A percentile compares a stretch with the other conserved stretches of the same genome.
phyloP scores from a whole-genome alignment of 92 coral and sea anemone genomes.

The Phymanthus crucifer region DNA sequence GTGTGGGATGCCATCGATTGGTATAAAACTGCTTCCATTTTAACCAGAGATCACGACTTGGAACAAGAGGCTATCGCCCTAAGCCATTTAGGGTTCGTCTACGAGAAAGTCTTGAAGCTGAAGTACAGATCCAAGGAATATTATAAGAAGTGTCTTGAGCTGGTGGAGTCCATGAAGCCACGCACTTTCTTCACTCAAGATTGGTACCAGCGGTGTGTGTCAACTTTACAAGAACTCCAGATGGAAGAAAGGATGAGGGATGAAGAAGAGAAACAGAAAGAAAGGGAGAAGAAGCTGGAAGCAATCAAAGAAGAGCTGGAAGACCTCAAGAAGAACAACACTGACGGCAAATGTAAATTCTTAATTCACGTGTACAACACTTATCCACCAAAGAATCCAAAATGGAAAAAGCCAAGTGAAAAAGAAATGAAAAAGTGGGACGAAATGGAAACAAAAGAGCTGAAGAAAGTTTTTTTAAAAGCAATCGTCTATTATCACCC shows the following conservation, averaged over 20 bases:
- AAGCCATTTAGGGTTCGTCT: constrained; percentile 74
- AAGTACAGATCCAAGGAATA: constrained; percentile 71
- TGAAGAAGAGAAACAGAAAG: constrained; percentile 46
- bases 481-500: constrained; percentile 76
- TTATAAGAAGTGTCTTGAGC: constrained; percentile 71
- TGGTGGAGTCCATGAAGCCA: constrained; percentile 89
- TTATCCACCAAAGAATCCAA: constrained; percentile 64
- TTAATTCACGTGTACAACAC: constrained; percentile 57
- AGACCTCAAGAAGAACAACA: constrained; percentile 50
- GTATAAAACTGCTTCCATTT: constrained; percentile 77
- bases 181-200: constrained; percentile 62
- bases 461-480: constrained; percentile 50
- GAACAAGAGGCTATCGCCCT: constrained; percentile 90
- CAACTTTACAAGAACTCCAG: constrained; percentile 37
- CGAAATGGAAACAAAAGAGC: constrained; percentile 24
- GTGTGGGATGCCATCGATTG: constrained; percentile 90
- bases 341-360: constrained; percentile 33
- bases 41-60: constrained; percentile 80
- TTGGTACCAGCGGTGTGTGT: constrained; percentile 74
- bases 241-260: constrained; percentile 59
- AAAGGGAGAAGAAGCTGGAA: constrained; percentile 63
- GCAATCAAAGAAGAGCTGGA: constrained; percentile 64
- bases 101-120: constrained; percentile 77
- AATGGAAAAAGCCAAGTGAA: constrained; percentile 58
- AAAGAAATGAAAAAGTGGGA: constrained; percentile 50